These are phyloP conservation scores for Polyommatus iphigenia DNA, from an alignment of 2,888 invertebrate genomes.

Conservation along the genomic window DNA sequence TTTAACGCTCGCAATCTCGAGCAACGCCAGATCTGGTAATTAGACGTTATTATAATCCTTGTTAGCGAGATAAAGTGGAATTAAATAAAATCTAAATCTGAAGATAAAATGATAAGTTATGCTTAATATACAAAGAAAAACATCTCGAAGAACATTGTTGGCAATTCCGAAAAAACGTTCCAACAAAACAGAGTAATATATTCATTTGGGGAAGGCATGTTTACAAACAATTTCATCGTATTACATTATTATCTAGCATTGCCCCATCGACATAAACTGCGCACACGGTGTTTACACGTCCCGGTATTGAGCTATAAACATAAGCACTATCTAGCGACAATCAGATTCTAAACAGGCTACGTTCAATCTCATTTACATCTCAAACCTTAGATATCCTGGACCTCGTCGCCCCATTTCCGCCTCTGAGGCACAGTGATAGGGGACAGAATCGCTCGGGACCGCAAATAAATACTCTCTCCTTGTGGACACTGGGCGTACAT, in stretches of 20 bases:
- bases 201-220: slow-evolving; percentile 11
- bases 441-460: slow-evolving; percentile 32
- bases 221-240: slow-evolving; percentile 1
- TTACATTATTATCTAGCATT: not conserved
- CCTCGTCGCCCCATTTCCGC: not conserved
- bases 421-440: not conserved
- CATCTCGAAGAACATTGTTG: not conserved
- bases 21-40: not conserved
- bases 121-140: too few relatives aligned
- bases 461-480: slow-evolving; percentile 33
- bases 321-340: slow-evolving; percentile 34
- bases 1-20: not conserved
- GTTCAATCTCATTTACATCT: slow-evolving; percentile 39
- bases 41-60: not conserved
- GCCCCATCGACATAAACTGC: not conserved
- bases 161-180: not conserved
- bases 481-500: slow-evolving; percentile 44
- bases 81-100: not conserved
- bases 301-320: slow-evolving; percentile 12
- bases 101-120: too few relatives aligned
- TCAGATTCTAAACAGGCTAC: slow-evolving; percentile 36
- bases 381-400: slow-evolving; percentile 35
- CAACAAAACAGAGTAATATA: not conserved
- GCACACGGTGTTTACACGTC: slow-evolving; percentile 1
- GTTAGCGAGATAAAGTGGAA: not conserved